Base-by-base conservation (phyloP, 2,888 invertebrate species). In the Acanthosepion pharaonis region DNA sequence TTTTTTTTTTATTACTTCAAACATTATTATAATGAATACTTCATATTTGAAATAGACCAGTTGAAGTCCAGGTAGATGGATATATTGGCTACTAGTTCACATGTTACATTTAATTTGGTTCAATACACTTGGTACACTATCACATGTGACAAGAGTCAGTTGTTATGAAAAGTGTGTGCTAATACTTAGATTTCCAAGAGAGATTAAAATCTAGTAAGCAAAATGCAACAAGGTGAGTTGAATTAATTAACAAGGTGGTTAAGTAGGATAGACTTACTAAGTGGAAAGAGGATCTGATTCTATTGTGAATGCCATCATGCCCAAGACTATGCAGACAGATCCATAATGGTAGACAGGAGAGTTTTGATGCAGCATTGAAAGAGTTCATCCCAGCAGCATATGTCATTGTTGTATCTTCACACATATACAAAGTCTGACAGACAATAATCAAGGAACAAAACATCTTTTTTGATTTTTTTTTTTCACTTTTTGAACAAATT, bases 261-360 rank as follows among this genome's bases (percentile, higher is more conserved):
- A 92, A 18, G 28, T 23, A n/a, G 51, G n/a, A 92, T 51, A 94
- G 64, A 95, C 96, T 96, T 95, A 97, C 97, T 95, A 98, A 98
- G 96, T 98, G 98, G 97, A 99, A 98, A 95, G 99, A 98, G 95
- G 98, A 98, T 95, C 98, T 98, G 95, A 99, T 98, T 51, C 98
- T 98, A 91, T 98, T 97, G 94, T 98, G 98, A 28, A 99, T 98
- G 0, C 98, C 98, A 94, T 98, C 98, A 78, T 98, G 97, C 5
- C 98, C 98, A 20, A 98, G 96, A 95, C 97, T 97, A 97, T 98
- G 97, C 94, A 99, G 97, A 94, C 98, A 98, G 51, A 98, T 98
- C 99, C 99, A 99, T 94, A 99, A 97, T 5, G 99, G 98, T 94
- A 99, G 97, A 91, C 98, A 98, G 78, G 98, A 98, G 92, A 99